Percentiles rank a stretch among this genome's conserved stretches.
Conservation (phyloP, 2,888 invertebrate species). For the Chalcosyrphus nemorum region DNA sequence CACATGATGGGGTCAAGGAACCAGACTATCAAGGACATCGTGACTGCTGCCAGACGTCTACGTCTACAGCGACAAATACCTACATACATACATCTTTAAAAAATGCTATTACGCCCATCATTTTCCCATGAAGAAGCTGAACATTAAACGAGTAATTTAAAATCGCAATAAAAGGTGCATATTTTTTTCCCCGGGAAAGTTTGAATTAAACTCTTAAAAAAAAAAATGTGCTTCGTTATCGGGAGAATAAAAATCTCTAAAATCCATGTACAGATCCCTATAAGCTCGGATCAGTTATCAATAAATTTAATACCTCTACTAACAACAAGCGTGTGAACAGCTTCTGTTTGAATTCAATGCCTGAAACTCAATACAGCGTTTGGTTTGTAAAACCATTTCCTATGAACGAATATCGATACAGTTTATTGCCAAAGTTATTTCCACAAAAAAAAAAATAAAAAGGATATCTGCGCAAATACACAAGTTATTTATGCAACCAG, state of each 20-base stretch:
- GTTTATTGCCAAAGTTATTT: slow-evolving; percentile 24
- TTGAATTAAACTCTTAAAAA: neutral
- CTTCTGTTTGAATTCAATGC: neutral
- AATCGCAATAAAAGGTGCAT: no score
- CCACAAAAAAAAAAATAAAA: neutral
- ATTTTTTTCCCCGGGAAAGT: no score
- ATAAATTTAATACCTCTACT: slow-evolving; percentile 12
- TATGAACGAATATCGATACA: slow-evolving; percentile 22
- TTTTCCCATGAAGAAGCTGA: no score
- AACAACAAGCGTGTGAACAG: slow-evolving; percentile 19
- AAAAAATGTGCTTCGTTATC: neutral
- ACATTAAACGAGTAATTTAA: no score
- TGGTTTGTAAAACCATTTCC: slow-evolving; percentile 42
- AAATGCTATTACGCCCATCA: no score
- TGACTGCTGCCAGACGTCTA: no score
- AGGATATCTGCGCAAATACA: neutral
- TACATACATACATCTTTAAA: no score
- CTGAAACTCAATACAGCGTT: neutral
- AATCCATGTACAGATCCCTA: neutral
- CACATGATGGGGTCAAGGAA: no score
- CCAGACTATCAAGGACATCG: no score
- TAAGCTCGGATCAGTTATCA: slow-evolving; percentile 16
- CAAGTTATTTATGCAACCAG: slow-evolving; percentile 34
- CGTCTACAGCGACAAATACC: no score
- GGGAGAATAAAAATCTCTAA: neutral